phyloP scores from a whole-genome alignment of 2,797 vertebrate species.

The Carduelis carduelis region DNA sequence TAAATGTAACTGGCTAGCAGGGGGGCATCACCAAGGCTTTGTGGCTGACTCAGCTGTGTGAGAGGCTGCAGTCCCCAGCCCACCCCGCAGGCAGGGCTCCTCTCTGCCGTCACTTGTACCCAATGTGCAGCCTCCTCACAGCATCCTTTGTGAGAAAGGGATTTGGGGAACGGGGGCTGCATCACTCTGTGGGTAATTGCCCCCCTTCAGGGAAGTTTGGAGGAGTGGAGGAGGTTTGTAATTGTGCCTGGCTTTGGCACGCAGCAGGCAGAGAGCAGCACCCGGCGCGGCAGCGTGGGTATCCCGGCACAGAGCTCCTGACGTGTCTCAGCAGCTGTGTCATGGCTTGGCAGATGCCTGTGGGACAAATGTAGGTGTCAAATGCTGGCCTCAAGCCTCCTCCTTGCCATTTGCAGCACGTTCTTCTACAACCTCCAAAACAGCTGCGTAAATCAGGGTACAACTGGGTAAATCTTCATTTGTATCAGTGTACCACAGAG shows the following conservation, averaged over 20 bases:
- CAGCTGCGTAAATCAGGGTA: background rate
- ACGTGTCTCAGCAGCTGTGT: background rate
- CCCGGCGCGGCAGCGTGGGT: accelerated
- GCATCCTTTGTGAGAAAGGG: background rate
- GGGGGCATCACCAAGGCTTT: background rate
- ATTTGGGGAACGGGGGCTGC: background rate
- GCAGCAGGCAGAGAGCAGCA: background rate
- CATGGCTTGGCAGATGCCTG: background rate
- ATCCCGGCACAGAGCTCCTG: background rate
- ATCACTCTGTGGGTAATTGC: background rate
- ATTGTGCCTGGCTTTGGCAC: background rate
- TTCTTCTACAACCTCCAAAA: background rate
- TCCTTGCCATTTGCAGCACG: background rate
- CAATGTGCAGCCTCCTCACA: background rate
- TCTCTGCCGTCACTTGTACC: background rate
- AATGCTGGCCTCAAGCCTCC: background rate
- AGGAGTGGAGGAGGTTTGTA: background rate
- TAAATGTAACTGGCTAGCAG: background rate
- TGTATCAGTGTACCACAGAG: background rate
- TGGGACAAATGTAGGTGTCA: background rate
- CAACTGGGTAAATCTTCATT: background rate
- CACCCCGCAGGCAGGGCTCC: background rate
- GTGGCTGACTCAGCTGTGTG: background rate
- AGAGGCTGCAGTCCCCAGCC: background rate
- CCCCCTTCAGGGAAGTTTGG: background rate